Evolutionary conservation across 92 coral and sea anemone genomes (phyloP).

Genomic region (Parazoanthus atlanticus): DNA sequence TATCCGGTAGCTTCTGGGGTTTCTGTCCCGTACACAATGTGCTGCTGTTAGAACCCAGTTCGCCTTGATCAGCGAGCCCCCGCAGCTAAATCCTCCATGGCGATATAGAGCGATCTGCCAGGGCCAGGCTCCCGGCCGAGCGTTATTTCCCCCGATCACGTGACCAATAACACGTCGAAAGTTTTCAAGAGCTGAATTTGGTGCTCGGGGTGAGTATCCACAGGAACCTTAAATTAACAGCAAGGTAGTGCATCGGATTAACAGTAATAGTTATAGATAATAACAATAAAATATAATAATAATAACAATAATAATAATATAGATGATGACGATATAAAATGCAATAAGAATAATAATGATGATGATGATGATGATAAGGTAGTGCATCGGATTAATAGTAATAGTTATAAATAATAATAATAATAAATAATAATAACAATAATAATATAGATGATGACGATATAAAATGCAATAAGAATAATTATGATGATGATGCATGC

Average conservation of each 20-base stretch:
- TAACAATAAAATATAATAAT: neutral
- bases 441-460: neutral
- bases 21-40: constrained; percentile 5
- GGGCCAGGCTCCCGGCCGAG: constrained; percentile 39
- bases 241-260: too few relatives aligned
- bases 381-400: too few relatives aligned
- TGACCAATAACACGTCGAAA: constrained; percentile 31
- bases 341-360: neutral
- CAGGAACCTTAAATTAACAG: constrained; percentile 8
- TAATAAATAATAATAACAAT: neutral
- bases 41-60: constrained; percentile 41
- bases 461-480: neutral
- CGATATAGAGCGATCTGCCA: constrained; percentile 19
- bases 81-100: neutral
- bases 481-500: too few relatives aligned
- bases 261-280: neutral
- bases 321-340: neutral
- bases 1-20: neutral
- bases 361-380: too few relatives aligned
- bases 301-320: neutral
- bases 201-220: constrained; percentile 30
- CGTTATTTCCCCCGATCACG: constrained; percentile 32
- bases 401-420: neutral
- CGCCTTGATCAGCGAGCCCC: constrained; percentile 33
- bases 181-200: neutral